Evolutionary conservation across 1,140 invertebrate genomes (phyloP).

Genomic region (Danaus plexippus): DNA sequence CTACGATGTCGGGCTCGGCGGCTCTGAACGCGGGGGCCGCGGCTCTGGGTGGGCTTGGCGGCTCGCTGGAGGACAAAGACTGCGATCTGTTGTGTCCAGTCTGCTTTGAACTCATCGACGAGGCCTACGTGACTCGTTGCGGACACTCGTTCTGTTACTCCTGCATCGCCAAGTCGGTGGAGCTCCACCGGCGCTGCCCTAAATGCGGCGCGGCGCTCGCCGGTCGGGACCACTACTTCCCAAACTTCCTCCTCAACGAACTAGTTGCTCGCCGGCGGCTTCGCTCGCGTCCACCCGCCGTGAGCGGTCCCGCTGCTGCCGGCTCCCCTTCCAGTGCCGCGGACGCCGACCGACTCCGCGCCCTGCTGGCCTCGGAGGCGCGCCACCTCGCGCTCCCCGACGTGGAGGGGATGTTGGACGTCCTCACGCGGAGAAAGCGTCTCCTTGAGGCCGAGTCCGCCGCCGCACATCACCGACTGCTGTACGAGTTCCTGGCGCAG

Average conservation of each 20-base stretch:
- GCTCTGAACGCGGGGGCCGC: constrained; percentile 42
- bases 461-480: constrained; percentile 82
- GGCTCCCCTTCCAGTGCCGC: constrained; percentile 38
- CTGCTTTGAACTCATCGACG: constrained; percentile 92
- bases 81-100: constrained; percentile 88
- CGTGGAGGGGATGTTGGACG: constrained; percentile 86
- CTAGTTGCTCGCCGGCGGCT: constrained; percentile 80
- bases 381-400: constrained; percentile 83
- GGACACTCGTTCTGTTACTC: constrained; percentile 94
- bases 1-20: constrained; percentile 35
- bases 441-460: constrained; percentile 85
- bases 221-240: constrained; percentile 84
- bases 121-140: constrained; percentile 93
- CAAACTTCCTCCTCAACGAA: constrained; percentile 90
- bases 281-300: constrained; percentile 60
- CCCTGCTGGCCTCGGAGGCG: constrained; percentile 78
- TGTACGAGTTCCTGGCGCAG: constrained; percentile 89
- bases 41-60: constrained; percentile 75
- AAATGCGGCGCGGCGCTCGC: constrained; percentile 85
- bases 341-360: constrained; percentile 73
- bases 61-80: constrained; percentile 79
- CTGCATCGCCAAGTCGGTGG: constrained; percentile 87
- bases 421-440: constrained; percentile 84
- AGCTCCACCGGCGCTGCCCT: constrained; percentile 86
- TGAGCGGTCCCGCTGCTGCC: constrained; percentile 56